Base-by-base conservation (phyloP, 2,797 vertebrate genomes). In the Argya squamiceps region DNA sequence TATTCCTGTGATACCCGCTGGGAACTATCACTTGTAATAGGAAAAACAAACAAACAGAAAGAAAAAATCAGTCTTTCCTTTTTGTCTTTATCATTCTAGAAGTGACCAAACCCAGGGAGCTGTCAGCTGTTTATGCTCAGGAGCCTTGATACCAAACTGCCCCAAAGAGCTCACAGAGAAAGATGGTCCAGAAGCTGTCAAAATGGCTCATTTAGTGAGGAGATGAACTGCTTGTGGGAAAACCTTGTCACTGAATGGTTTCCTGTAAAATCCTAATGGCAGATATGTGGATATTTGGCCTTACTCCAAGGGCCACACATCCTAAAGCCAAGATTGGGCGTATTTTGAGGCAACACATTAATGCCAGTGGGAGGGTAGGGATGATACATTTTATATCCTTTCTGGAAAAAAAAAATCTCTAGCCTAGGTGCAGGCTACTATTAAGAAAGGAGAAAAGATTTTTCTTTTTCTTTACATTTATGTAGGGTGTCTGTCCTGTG, bases 171-270 rank as follows among this genome's bases (percentile, higher is more conserved):
- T 88, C 50, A 19, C 47, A 23, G 64, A 71, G 79, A 92, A 90
- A 81, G 78, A 79, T 63, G 55, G 55, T 52, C 0, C 3, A 92
- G 67, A 79, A 91, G 44, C 39, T 93, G 69, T 84, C 81, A 91
- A 68, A 95, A 55, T 32, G 65, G 75, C 68, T 91, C 94, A 60
- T 78, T 93, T 89, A 88, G 36, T 56, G 82, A 71, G 63, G 50
- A 89, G 55, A 91, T 1, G 1, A 75, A 89, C 60, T 88, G 55
- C 95, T 74, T 85, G 50, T 78, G 89, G 92, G 91, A 92, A 89
- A 93, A 78, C 37, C 34, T 37, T 49, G 62, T 44, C 8, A 1
- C 87, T 84, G 36, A 94, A 93, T 84, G 36, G 46, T 81, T 93
- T 83, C 55, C 65, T 91, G 73, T 91, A 94, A 95, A 94, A 93